Percentiles rank a stretch among this genome's conserved stretches.
Conservation (phyloP, 2,888 invertebrate species). For the Tenodera sinensis region DNA sequence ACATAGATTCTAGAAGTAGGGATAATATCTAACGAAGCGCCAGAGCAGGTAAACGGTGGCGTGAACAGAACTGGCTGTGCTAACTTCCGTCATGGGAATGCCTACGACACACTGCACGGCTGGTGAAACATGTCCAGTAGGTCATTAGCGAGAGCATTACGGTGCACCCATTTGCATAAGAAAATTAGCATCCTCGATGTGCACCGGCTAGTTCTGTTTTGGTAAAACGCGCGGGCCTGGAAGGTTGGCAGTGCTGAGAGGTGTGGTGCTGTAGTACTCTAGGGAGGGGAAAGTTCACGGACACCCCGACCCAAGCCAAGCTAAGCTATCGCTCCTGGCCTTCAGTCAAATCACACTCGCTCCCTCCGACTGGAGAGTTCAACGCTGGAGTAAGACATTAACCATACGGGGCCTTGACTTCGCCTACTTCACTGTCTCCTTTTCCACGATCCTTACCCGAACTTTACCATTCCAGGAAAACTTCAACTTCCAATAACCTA, state of each 20-base stretch:
- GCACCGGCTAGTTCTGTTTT: background rate
- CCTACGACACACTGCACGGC: background rate
- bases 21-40: no score
- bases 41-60: no score
- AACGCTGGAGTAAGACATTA: background rate
- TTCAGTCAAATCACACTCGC: background rate
- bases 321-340: background rate
- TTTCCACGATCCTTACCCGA: no score
- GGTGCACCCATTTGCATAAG: background rate
- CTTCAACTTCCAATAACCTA: no score
- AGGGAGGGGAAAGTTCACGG: background rate
- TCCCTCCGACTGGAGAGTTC: background rate
- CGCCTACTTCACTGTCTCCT: no score
- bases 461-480: background rate
- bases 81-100: background rate
- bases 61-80: no score
- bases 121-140: background rate
- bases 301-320: background rate
- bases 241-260: background rate
- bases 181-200: background rate
- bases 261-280: background rate
- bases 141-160: background rate
- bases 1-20: no score
- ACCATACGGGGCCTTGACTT: background rate
- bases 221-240: background rate